Percentiles rank a stretch among this genome's conserved stretches.
These are phyloP conservation scores for Drosophila recens DNA, from an alignment of 2,888 invertebrate genomes.

Conservation along the genomic window DNA sequence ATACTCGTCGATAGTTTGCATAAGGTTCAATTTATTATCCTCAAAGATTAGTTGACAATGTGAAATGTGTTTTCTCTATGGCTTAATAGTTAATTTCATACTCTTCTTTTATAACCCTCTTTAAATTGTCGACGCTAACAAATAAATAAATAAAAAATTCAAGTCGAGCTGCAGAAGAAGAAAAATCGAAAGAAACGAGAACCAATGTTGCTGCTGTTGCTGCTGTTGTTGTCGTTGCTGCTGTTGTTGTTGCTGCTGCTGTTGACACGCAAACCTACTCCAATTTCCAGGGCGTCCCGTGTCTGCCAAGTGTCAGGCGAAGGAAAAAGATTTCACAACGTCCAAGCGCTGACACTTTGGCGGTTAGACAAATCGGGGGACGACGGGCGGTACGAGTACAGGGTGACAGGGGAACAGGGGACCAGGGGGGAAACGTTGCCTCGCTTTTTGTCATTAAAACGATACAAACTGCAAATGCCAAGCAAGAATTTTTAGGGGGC, in stretches of 20 bases:
- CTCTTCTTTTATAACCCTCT: too few species aligned
- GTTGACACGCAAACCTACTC: constrained; percentile 77
- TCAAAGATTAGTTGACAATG: not conserved
- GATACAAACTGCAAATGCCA: constrained; percentile 63
- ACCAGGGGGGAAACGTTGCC: not conserved
- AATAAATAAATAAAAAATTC: not conserved
- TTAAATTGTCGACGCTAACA: too few species aligned
- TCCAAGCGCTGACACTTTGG: constrained; percentile 63
- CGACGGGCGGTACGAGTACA: not conserved
- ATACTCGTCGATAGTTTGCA: not conserved
- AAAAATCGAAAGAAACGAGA: constrained; percentile 7
- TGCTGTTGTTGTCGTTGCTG: not conserved
- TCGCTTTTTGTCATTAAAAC: constrained; percentile 70
- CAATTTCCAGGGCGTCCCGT: constrained; percentile 62
- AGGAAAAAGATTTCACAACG: constrained; percentile 58
- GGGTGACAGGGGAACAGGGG: too few species aligned
- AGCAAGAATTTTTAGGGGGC: constrained; percentile 46
- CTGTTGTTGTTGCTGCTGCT: constrained; percentile 10
- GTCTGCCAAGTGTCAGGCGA: constrained; percentile 59
- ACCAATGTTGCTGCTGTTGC: not conserved
- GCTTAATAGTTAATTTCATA: too few species aligned
- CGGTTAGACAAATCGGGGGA: constrained; percentile 4
- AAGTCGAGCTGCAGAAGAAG: not conserved
- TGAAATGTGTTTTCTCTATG: too few species aligned
- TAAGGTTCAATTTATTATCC: not conserved